A percentile compares a stretch with the other conserved stretches of the same genome.
phyloP scores from a whole-genome alignment of 1,140 invertebrate species.

The Melanaphis sacchari region DNA sequence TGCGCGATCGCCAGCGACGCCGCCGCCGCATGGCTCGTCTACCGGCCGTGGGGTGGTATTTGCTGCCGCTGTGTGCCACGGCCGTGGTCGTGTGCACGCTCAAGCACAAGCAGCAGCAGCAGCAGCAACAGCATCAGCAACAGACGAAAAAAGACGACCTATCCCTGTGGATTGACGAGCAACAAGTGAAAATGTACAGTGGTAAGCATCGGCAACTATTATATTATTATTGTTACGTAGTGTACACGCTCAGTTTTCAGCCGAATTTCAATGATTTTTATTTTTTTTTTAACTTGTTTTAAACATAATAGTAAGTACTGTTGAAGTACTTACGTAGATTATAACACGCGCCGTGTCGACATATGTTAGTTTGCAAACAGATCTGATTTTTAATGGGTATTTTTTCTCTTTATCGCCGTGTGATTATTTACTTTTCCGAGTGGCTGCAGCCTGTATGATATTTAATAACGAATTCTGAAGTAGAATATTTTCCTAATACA shows the following conservation, averaged over 20 bases:
- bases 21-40: conserved; percentile 16
- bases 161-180: conserved; percentile 86
- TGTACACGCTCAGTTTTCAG: not conserved
- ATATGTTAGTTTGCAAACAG: not conserved
- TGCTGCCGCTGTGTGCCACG: conserved; percentile 36
- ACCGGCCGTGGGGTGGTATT: conserved; percentile 28
- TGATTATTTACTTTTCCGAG: not conserved
- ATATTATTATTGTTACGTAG: not conserved
- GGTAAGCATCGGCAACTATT: conserved; percentile 68
- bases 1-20: not conserved
- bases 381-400: not conserved
- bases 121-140: conserved; percentile 25
- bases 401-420: not conserved
- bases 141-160: conserved; percentile 69
- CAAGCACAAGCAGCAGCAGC: conserved; percentile 22
- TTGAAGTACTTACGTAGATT: not conserved
- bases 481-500: not conserved
- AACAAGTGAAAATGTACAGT: conserved; percentile 87
- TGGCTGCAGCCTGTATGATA: not conserved
- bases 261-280: not conserved
- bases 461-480: not conserved
- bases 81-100: conserved; percentile 2
- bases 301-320: not conserved
- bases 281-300: not conserved
- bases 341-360: not conserved